phyloP scores from a whole-genome alignment of 2,797 vertebrate species.

The Rhincodon typus region DNA sequence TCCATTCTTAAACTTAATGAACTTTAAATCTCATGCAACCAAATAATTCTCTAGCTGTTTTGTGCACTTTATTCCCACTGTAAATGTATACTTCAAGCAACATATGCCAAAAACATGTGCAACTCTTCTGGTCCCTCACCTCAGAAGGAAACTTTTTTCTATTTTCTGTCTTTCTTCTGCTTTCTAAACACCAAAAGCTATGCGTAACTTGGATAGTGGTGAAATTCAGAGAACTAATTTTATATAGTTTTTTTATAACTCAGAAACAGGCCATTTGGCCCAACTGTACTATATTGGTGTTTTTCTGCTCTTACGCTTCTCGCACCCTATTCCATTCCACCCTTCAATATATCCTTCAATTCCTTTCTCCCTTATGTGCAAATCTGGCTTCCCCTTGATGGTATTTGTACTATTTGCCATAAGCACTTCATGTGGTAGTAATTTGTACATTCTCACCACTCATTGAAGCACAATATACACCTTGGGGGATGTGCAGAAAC shows the following conservation, averaged over 20 bases:
- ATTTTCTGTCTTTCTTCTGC: not conserved
- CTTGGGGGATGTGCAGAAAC: not conserved
- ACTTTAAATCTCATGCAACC: not conserved
- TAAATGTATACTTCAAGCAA: not conserved
- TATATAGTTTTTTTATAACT: not conserved
- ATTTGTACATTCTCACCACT: not conserved
- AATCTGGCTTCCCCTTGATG: not conserved
- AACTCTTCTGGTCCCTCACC: not conserved
- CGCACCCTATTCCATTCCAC: not conserved
- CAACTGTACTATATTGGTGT: not conserved
- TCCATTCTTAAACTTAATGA: not conserved
- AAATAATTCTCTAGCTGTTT: not conserved
- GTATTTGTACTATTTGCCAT: not conserved
- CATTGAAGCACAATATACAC: not conserved
- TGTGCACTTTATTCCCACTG: not conserved
- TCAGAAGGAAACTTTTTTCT: not conserved
- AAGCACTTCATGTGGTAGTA: not conserved
- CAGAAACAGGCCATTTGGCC: not conserved
- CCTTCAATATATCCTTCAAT: not conserved
- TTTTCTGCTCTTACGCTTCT: too few species aligned
- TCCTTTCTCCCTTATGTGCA: not conserved
- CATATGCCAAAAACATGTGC: not conserved
- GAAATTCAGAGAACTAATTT: not conserved
- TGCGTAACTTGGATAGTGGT: not conserved
- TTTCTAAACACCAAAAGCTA: not conserved